phyloP scores from a whole-genome alignment of 2,888 invertebrate genomes.

The Parnassius glacialis region DNA sequence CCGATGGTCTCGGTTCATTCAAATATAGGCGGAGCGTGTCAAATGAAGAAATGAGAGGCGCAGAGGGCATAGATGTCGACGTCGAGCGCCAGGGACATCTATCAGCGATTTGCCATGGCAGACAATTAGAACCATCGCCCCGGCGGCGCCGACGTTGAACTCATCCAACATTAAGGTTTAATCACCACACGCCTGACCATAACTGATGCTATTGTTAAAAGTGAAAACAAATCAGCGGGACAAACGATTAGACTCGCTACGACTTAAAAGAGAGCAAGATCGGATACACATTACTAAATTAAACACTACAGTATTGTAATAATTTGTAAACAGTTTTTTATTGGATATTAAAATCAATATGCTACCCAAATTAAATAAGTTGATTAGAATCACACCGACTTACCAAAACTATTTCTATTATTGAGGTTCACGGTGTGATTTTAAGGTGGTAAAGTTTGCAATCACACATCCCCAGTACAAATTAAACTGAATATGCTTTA shows the following conservation, averaged over 20 bases:
- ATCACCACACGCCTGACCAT: constrained; percentile 29
- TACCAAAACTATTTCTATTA: constrained; percentile 6
- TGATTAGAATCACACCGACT: constrained; percentile 3
- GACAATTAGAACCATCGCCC: constrained; percentile 63
- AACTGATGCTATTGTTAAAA: constrained; percentile 31
- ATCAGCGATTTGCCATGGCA: constrained; percentile 68
- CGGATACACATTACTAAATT: no score
- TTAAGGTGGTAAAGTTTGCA: not conserved
- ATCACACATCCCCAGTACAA: not conserved
- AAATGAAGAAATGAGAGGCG: constrained; percentile 38
- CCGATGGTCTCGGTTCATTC: constrained; percentile 48
- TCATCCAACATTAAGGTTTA: constrained; percentile 31
- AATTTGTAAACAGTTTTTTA: no score
- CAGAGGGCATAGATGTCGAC: constrained; percentile 46
- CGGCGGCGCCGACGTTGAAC: constrained; percentile 39
- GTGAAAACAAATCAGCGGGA: not conserved
- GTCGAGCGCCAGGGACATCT: constrained; percentile 53
- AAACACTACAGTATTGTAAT: no score
- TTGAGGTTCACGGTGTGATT: not conserved
- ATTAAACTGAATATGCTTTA: not conserved
- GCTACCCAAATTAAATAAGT: no score
- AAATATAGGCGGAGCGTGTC: constrained; percentile 57
- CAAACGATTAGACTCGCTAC: not conserved
- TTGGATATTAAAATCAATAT: no score
- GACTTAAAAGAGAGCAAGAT: not conserved